Evolutionary conservation across 2,888 invertebrate species (phyloP), one percentile per base, ranked within the genome.

Genomic region (Sminthurides aquaticus): DNA sequence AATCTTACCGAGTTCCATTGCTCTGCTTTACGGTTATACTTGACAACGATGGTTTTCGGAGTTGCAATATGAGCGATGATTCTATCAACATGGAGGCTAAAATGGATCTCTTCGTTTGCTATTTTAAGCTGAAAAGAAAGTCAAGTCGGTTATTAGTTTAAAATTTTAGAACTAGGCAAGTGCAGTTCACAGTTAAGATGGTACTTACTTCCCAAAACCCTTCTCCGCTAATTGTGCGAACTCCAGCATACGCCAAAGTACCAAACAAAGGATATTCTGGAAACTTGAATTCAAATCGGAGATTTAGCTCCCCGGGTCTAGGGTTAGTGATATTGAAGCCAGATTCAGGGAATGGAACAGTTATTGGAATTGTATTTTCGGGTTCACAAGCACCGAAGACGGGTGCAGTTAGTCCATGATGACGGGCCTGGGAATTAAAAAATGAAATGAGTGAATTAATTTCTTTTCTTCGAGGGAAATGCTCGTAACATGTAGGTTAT

Each of bases 171-270:
- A 20, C 8, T 8, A 3, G 28, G 8, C 8, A 60, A 49, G 22
- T 2, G 27, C n/a, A 57, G 25, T 29, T 54, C 22, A 15, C n/a
- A 25, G 3, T 18, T n/a, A 22, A 27, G 49, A 57, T 25, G 34
- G 76, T n/a, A n/a, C 78, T 81, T 82, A 89, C 89, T 86, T 92
- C 91, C 91, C 91, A 93, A 79, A 89, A 90, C 71, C 91, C 88
- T 78, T 84, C 83, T 71, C 87, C 87, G 70, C 84, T 83, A 55
- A 87, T 84, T 61, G 86, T 86, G 75, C 83, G 83, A 57, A 90
- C 87, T 78, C 89, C 89, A 76, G 90, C 90, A 67, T 90, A 90
- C 62, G 91, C 91, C 73, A 93, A 81, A 56, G 92, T 89, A 29
- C 91, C 91, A 80, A 89, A 85, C 11, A 52, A 20, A 22, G 22